Percentiles rank a stretch among this genome's conserved stretches.
Conservation (phyloP, 2,888 invertebrate species). For the Pecten maximus region DNA sequence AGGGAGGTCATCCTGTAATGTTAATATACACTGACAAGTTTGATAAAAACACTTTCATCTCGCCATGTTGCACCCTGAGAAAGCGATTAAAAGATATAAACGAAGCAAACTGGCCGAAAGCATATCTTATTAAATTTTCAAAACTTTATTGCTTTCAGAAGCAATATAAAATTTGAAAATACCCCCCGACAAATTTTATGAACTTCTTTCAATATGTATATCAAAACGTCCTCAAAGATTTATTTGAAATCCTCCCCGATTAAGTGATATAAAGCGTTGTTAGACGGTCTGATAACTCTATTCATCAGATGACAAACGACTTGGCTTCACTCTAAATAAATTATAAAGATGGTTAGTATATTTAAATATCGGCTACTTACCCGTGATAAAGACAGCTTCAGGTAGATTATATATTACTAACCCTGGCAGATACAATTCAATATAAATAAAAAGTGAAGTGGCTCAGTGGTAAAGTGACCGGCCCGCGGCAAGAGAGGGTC, state of each 20-base stretch:
- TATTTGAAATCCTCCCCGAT: neutral
- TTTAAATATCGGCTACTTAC: neutral
- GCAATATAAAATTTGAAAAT: conserved; percentile 8
- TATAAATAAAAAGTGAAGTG: neutral
- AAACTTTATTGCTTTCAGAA: conserved; percentile 29
- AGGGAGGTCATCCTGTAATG: neutral
- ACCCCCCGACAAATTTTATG: neutral
- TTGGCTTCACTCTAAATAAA: neutral
- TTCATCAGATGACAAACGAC: neutral
- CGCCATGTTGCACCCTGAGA: neutral
- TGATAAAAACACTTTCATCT: conserved; percentile 20
- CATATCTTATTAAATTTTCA: neutral
- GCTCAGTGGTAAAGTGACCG: neutral
- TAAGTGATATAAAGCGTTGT: neutral
- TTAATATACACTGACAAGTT: neutral
- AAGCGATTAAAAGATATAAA: neutral
- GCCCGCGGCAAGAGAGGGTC: neutral
- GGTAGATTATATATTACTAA: neutral
- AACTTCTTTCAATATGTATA: neutral
- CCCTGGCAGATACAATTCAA: neutral
- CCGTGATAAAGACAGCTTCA: neutral
- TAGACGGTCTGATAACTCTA: neutral
- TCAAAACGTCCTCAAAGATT: neutral
- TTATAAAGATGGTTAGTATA: neutral
- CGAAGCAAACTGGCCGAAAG: neutral